These are phyloP conservation scores for Lacerta viridis DNA, from an alignment of 2,797 vertebrate genomes.

Conservation along the genomic window DNA sequence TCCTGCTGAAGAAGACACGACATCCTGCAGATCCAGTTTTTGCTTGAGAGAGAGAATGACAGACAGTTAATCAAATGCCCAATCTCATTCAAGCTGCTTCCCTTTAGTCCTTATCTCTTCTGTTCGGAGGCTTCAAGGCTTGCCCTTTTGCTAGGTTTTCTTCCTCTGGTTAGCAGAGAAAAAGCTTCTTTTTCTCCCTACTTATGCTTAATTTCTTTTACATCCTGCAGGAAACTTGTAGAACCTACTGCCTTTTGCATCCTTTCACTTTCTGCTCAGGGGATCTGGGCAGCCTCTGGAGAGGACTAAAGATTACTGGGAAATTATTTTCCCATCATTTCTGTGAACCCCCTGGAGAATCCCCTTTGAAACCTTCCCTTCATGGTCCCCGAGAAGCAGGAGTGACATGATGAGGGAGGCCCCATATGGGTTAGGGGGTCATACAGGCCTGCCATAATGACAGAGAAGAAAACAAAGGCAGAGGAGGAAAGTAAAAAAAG, in stretches of 20 bases:
- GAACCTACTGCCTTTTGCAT: not conserved
- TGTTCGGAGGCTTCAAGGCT: not conserved
- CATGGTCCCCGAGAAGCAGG: not conserved
- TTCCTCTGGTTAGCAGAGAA: not conserved
- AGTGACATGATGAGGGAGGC: not conserved
- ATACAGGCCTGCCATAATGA: not conserved
- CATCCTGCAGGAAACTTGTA: not conserved
- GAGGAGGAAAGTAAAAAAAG: not conserved
- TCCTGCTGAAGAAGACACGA: not conserved
- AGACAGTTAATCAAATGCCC: not conserved
- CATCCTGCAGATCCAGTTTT: no score
- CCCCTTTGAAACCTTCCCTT: not conserved
- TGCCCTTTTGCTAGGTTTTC: not conserved
- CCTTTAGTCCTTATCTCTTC: not conserved
- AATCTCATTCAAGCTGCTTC: not conserved
- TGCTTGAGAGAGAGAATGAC: not conserved
- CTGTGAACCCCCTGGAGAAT: not conserved
- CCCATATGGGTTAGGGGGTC: not conserved
- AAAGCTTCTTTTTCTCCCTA: no score
- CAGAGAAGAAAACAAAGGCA: not conserved
- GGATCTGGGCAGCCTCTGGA: not conserved
- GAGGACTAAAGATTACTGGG: not conserved
- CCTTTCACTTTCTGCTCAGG: not conserved
- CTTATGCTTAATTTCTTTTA: not conserved
- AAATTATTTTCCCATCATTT: conserved; percentile 5